Base-by-base conservation (phyloP, 2,888 invertebrate genomes). In the Saturnia japonica region DNA sequence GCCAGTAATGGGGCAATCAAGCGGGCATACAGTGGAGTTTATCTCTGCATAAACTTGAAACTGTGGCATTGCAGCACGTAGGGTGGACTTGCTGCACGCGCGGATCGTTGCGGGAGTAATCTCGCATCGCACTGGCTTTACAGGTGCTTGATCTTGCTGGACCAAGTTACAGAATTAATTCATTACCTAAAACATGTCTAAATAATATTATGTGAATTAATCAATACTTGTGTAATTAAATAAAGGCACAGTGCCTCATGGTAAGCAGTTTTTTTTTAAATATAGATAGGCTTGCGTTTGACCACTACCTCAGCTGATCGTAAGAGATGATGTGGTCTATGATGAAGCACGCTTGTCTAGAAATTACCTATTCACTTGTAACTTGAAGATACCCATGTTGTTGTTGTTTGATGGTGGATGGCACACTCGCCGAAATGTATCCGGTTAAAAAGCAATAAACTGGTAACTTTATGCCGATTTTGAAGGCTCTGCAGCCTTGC, bases 1-100 rank as follows among this genome's bases (percentile, higher is more conserved):
- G 73, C 99, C 99, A 7, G 96, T 97, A 76, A 99, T 95, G 0
- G 99, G 99, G 82, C 96, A 96, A 25, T 97, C 96, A 7, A 99
- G 95, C 77, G 96, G 96, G 82, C 98, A 98, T 71, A 96, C 95
- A 0, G 97, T 96, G 22, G 98, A 96, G 88, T 98, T 97, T 66
- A 99, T 89, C 83, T 96, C 96, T 0, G 99, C 99, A 68, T 96
- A 96, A 67, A 99, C 95, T 68, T 96, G 95, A 92, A 99, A 99
- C 81, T 96, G 95, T 0, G 99, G 99, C 85, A 98, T 96, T 78
- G 76, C 22, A 2, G 79, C 75, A 42, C 82, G 82, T 67, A 78
- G 74, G 19, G 75, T 77, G 45, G 70, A 76, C n/a, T 72, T 72
- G 72, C 78, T 80, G 42, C 94, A 87, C 82, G 96, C 97, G 75